Conservation (phyloP, 2,888 invertebrate species). For the Temnothorax rugatulus region DNA sequence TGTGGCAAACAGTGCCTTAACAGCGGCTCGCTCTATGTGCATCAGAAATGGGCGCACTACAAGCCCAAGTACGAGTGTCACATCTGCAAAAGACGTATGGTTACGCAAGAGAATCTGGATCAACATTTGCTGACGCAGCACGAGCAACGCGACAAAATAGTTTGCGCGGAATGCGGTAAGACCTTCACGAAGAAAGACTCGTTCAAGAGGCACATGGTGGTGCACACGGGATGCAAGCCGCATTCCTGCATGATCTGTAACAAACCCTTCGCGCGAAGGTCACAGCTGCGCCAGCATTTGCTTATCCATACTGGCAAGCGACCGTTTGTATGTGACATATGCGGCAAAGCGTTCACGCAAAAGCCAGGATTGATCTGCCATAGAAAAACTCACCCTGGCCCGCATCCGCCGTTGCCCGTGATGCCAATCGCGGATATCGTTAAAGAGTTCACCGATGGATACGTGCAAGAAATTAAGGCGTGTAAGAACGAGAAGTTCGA, state of each 20-base stretch:
- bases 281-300: constrained; percentile 83
- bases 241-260: constrained; percentile 83
- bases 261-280: constrained; percentile 83
- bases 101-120: constrained; percentile 84
- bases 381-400: constrained; percentile 84
- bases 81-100: constrained; percentile 85
- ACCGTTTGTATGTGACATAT: constrained; percentile 84
- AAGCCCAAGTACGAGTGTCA: constrained; percentile 84
- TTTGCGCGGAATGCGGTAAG: constrained; percentile 84
- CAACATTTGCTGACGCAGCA: constrained; percentile 84
- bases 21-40: constrained; percentile 84
- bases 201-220: constrained; percentile 84
- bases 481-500: constrained; percentile 65
- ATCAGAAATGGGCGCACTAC: constrained; percentile 85
- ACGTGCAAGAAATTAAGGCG: constrained; percentile 70
- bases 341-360: constrained; percentile 84
- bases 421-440: constrained; percentile 85
- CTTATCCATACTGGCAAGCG: constrained; percentile 84
- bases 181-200: constrained; percentile 85
- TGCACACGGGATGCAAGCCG: constrained; percentile 84
- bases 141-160: constrained; percentile 84
- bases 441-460: constrained; percentile 82
- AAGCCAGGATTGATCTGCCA: constrained; percentile 85
- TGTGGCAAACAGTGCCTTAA: constrained; percentile 84
- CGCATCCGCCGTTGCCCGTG: constrained; percentile 84